Base-by-base conservation (phyloP, 1,140 invertebrate genomes). In the Monochamus saltuarius region DNA sequence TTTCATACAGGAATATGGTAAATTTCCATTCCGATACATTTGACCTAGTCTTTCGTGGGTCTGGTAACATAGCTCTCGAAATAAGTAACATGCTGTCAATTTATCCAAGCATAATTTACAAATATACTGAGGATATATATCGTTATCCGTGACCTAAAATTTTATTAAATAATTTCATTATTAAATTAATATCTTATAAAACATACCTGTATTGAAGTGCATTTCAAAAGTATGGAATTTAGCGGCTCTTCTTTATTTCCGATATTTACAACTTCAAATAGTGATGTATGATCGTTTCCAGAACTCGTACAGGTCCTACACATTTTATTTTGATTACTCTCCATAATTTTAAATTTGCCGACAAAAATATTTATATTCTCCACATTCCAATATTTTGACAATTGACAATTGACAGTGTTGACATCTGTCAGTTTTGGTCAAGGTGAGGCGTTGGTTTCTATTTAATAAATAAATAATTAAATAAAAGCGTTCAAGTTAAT, bases 21-120 rank as follows among this genome's bases (percentile, higher is more conserved):
- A 54, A 57, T 47, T 59, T 38, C 14, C 47, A 51, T 14, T 53
- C 11, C 50, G 54, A 57, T 8, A 67, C 14, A 45, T 13, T 35
- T 10, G 54, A 51, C 13, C 56, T 17, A 43, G 53, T 47, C 40
- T 68, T 38, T 52, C 55, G 50, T 61, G 59, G 45, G 52, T 68
- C 40, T 61, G 52, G 16, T 39, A 47, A 47, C 70, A 73, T n/a
- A 64, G 54, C 42, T 68, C 49, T 42, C 69, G 58, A 39, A 68
- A 73, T 51, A 67, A 59, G 38, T 71, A 71, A 45, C 62, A 66
- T 8, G 64, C 56, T 19, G 50, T 62, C 46, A 73, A 56, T 62
- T 72, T 69, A 47, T 68, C 60, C 49, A 62, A 59, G 43, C 73
- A 74, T 22, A 36, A 52, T 35, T 53, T 53, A 47, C 73, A 74